Conservation (phyloP, 2,113 vertebrate genomes). For the Dendrocopos noguchii region DNA sequence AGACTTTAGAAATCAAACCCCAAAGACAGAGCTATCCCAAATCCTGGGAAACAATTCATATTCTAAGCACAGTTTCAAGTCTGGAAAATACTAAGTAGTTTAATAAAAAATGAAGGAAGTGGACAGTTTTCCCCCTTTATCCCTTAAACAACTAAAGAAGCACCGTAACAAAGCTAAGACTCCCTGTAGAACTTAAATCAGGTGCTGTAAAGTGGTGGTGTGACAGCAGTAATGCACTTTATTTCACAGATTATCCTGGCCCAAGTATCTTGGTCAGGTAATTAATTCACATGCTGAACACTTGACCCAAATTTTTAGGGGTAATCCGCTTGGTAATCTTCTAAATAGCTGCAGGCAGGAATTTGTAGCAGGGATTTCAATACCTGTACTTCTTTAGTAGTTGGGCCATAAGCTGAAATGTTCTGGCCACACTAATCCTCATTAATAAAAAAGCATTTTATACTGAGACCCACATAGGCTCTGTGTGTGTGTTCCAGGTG, state of each 20-base stretch:
- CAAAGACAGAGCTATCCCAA: background rate
- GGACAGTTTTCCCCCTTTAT: background rate
- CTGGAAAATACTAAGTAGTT: background rate
- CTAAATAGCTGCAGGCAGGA: slow-evolving; percentile 34
- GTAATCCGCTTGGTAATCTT: slow-evolving; percentile 48
- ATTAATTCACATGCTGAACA: slow-evolving; percentile 7
- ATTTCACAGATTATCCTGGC: slow-evolving; percentile 35
- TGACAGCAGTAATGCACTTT: slow-evolving; percentile 35
- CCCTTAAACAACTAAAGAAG: slow-evolving; percentile 1
- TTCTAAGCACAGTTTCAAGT: background rate
- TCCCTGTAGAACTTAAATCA: background rate
- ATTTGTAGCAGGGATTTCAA: slow-evolving; percentile 25
- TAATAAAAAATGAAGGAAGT: background rate
- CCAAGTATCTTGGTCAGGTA: slow-evolving; percentile 17
- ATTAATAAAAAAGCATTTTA: slow-evolving; percentile 44
- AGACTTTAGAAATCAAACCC: background rate
- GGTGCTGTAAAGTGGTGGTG: background rate
- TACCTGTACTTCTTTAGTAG: slow-evolving; percentile 5
- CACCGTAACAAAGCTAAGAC: background rate
- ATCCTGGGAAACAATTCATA: background rate
- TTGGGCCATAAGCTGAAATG: slow-evolving; percentile 2
- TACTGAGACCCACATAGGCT: background rate
- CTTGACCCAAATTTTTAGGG: slow-evolving; percentile 21
- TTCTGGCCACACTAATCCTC: slow-evolving; percentile 45
- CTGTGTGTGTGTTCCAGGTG: background rate